Evolutionary conservation across 2,113 vertebrate species (phyloP).

Genomic region (Hystrix brachyura): DNA sequence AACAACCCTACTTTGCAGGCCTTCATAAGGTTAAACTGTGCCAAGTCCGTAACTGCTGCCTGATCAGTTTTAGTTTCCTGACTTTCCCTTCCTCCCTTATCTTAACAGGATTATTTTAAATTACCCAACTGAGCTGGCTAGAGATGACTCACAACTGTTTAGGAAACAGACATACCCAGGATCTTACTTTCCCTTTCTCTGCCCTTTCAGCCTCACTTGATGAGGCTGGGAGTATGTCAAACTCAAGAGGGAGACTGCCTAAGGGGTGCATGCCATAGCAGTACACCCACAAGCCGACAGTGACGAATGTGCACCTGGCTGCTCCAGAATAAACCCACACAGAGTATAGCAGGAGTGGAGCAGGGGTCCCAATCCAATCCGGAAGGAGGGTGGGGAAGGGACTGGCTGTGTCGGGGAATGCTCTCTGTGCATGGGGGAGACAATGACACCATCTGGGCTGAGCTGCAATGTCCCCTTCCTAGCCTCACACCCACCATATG

Average conservation of each 20-base stretch:
- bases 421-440: neutral
- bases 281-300: neutral
- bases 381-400: neutral
- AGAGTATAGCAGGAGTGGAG: neutral
- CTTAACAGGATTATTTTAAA: constrained; percentile 31
- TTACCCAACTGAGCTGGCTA: constrained; percentile 37
- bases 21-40: neutral
- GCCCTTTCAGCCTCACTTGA: neutral
- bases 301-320: neutral
- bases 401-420: neutral
- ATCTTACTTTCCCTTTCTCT: constrained; percentile 44
- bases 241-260: neutral
- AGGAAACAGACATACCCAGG: constrained; percentile 29
- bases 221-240: constrained; percentile 16
- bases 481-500: neutral
- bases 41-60: neutral
- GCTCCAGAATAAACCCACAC: neutral
- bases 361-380: neutral
- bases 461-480: neutral
- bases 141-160: constrained; percentile 49
- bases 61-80: constrained; percentile 24
- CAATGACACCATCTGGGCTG: neutral
- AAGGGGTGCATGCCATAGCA: neutral
- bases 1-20: neutral
- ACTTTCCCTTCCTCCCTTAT: neutral